Evolutionary conservation across 1,140 invertebrate species (phyloP), one percentile per base, ranked within the genome.

Genomic region (Drosophila malerkotliana): DNA sequence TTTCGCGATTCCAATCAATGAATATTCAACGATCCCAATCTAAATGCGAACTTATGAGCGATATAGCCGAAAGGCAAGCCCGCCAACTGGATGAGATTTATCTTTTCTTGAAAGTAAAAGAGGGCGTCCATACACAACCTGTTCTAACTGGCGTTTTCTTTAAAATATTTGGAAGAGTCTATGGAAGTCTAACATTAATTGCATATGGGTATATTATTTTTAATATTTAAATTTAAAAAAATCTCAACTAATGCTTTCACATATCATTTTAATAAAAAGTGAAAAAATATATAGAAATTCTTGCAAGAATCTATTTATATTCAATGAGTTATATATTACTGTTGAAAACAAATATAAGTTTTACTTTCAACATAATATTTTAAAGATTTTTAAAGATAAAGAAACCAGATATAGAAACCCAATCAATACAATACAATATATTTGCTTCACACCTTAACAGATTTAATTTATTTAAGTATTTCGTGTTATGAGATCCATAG

Each of bases 1-100:
- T 72, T 75, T 75, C 37, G 82, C 74, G 44, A 67, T 51, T 51
- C 12, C 53, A 60, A 32, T 37, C 41, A 44, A 61, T 85, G 61
- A 81, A 85, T 85, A 82, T 87, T 87, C 61, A 85, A 54, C 34
- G 64, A 66, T 28, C 21, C 18, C 47, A 44, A 49, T 58, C 48
- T 75, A 37, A 55, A 73, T 44, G 41, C 58, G 24, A 68, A 63
- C 59, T 51, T 64, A 39, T 37, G 63, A 39, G 24, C 64, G 37
- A 18, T 34, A 24, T 51, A 34, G 62, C 49, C 73, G 28, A 51
- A n/a, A 39, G 66, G 49, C 58, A 51, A 51, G 41, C 15, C 41
- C 15, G 55, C 21, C 28, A 52, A 32, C 44, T 66, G 39, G 59
- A 63, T 26, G 44, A 32, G 62, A 81, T 68, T 81, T 73, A 48